Conservation (phyloP, 2,797 vertebrate genomes). For the Enteromius paludinosus region DNA sequence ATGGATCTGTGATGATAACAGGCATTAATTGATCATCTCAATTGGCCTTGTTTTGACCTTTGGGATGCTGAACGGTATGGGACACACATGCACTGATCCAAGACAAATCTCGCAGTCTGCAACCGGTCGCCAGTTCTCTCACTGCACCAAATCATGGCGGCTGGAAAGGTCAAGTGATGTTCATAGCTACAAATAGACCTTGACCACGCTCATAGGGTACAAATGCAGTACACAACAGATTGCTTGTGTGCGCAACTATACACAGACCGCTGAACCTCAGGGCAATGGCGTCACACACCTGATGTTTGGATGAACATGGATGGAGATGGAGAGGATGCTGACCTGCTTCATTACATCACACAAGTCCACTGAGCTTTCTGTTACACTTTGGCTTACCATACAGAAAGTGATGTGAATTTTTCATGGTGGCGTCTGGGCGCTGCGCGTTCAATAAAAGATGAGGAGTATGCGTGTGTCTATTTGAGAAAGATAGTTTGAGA, state of each 20-base stretch:
- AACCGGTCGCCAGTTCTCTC: not conserved
- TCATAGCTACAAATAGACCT: slow-evolving; percentile 7
- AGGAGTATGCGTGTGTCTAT: slow-evolving; percentile 1
- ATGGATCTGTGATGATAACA: not conserved
- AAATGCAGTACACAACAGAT: not conserved
- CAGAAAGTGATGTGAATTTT: slow-evolving; percentile 24
- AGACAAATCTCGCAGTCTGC: not conserved
- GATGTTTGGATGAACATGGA: not conserved
- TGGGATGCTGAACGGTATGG: not conserved
- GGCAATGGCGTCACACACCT: not conserved
- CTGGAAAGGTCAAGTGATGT: slow-evolving; percentile 32
- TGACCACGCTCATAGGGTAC: not conserved
- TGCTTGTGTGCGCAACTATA: not conserved
- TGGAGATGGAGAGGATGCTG: not conserved
- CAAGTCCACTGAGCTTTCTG: not conserved
- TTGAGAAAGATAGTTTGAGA: slow-evolving; percentile 20
- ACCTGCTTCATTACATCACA: slow-evolving; percentile 18
- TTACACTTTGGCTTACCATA: slow-evolving; percentile 12
- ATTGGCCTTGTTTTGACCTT: not conserved
- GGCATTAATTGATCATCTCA: not conserved
- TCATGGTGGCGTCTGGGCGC: slow-evolving; percentile 1
- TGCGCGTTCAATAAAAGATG: slow-evolving; percentile 39
- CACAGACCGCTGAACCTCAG: not conserved
- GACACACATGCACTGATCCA: not conserved
- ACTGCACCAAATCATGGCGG: slow-evolving; percentile 13